Conservation (phyloP, 1,140 invertebrate species). For the Mercenaria mercenaria region DNA sequence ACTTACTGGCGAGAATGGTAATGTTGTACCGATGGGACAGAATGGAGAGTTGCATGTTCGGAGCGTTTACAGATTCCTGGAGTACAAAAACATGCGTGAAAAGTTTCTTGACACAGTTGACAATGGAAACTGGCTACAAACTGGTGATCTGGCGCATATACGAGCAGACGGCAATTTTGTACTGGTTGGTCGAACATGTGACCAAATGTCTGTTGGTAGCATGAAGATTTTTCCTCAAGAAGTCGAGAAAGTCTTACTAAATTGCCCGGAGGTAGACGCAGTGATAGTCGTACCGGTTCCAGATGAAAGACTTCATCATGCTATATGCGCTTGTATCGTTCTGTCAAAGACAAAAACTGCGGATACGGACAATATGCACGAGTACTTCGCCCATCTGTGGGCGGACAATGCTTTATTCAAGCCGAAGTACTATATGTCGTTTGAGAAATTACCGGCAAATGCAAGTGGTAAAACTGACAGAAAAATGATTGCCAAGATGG, state of each 20-base stretch:
- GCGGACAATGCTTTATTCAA: no score
- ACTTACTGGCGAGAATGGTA: slow-evolving; percentile 38
- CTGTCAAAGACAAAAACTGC: no score
- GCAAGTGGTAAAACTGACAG: no score
- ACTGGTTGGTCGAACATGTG: slow-evolving; percentile 2
- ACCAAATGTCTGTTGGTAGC: slow-evolving; percentile 25
- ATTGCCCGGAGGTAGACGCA: no score
- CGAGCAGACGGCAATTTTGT: slow-evolving; percentile 50
- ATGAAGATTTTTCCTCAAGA: slow-evolving; percentile 46
- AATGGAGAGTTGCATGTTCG: slow-evolving; percentile 47
- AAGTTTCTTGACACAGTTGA: no score
- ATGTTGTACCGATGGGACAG: slow-evolving; percentile 18
- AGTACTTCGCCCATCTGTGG: neutral
- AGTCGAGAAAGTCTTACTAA: no score
- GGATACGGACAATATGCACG: neutral
- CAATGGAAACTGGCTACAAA: no score
- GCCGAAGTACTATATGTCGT: neutral
- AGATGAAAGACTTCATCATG: slow-evolving; percentile 7
- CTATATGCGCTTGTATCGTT: slow-evolving; percentile 27
- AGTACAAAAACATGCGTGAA: no score
- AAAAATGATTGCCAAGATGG: neutral
- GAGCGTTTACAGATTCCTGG: neutral
- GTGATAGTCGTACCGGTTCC: slow-evolving; percentile 24
- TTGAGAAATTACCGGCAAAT: neutral
- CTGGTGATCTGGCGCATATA: no score